Base-by-base conservation (phyloP, 92 coral and sea anemone species). In the Porites cylindrica region DNA sequence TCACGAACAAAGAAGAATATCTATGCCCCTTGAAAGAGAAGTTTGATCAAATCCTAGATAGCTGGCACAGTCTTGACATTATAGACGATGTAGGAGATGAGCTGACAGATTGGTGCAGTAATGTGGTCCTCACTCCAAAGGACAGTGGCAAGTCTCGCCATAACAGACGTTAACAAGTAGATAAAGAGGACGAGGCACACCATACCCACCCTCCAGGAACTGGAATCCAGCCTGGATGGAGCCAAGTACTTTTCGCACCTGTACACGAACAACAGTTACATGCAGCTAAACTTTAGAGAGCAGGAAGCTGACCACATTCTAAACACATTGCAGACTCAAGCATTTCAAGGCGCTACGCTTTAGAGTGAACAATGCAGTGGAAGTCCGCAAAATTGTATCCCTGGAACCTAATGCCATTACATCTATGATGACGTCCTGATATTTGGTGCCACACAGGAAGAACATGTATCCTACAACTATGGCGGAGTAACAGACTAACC, bases 241-340 rank as follows among this genome's bases (percentile, higher is more conserved):
- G 91, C 91, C 50, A 86, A 80, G 43, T 73, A 52, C 66, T 90
- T 90, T 70, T 79, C 66, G 12, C 76, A 81, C 32, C 47, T 90
- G 20, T 91, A 87, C 89, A 91, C 82, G 91, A 87, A 87, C 23
- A 77, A 87, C 20, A 79, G 93, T 0, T 90, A 85, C 72, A 77
- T 29, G 38, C 84, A 88, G 61, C 68, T 23, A 23, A 23, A 23
- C 24, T 23, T 23, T 23, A 5, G 75, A 79, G 64, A 79, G 84
- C 84, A 66, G 84, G 2, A 50, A 79, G 32, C 23, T 59, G 23
- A 79, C 84, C 66, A 79, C 84, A 10, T 63, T 79, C 70, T 53
- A 66, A 2, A 75, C 79, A 19, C 51, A 77, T 23, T 47, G 51
- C 8, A 70, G 52, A 51, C 53, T 59, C 20, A 56, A 77, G 60